Percentiles rank a stretch among this genome's conserved stretches.
Evolutionary conservation across 2,888 invertebrate genomes (phyloP).

Genomic region (Carcina quercana): DNA sequence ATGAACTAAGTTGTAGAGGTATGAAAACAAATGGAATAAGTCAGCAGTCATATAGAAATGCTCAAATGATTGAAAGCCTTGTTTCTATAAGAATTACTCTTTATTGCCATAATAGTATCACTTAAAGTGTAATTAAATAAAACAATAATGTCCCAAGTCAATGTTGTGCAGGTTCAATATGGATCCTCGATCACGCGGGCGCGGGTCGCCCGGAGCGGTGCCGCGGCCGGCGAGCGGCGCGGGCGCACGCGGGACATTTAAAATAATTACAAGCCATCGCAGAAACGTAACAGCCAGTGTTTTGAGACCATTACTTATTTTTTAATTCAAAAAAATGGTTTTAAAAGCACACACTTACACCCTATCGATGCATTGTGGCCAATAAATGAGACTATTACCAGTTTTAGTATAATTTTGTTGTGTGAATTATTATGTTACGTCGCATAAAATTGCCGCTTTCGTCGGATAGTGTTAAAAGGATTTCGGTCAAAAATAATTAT

Average conservation of each 20-base stretch:
- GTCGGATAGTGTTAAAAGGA: slow-evolving; percentile 4
- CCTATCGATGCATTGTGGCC: slow-evolving; percentile 47
- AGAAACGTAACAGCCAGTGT: slow-evolving; percentile 70
- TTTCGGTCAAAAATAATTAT: slow-evolving; percentile 6
- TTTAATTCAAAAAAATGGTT: slow-evolving; percentile 66
- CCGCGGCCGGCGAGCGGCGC: slow-evolving; percentile 6
- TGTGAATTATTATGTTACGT: slow-evolving; percentile 28
- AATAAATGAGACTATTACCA: slow-evolving; percentile 51
- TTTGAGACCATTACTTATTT: slow-evolving; percentile 73
- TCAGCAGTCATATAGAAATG: no score
- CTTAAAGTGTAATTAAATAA: slow-evolving; percentile 7
- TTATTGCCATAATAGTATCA: no score
- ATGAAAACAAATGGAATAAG: no score
- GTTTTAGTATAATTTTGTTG: slow-evolving; percentile 42
- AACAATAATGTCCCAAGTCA: slow-evolving; percentile 15
- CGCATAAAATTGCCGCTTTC: slow-evolving; percentile 24
- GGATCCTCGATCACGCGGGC: slow-evolving; percentile 59
- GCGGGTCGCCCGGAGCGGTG: slow-evolving; percentile 18
- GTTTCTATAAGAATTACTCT: no score
- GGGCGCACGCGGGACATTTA: slow-evolving; percentile 68
- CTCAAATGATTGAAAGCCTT: no score
- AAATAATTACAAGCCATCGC: slow-evolving; percentile 75
- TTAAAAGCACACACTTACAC: slow-evolving; percentile 60
- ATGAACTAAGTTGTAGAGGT: no score
- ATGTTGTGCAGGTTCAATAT: slow-evolving; percentile 52